Percentiles rank a stretch among this genome's conserved stretches.
phyloP scores from a whole-genome alignment of 2,888 invertebrate genomes.

The Endomychus coccineus region DNA sequence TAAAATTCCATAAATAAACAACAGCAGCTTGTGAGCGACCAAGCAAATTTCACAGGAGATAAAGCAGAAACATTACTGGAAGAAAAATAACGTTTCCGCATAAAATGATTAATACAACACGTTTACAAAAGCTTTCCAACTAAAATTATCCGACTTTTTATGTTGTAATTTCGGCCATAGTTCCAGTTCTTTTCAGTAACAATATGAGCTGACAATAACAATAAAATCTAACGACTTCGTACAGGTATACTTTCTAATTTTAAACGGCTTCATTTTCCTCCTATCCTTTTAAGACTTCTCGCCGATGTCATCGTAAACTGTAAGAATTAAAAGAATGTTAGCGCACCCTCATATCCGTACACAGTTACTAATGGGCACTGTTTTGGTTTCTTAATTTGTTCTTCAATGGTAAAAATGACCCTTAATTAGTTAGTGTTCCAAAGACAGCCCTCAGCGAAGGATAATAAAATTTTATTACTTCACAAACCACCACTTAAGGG shows the following conservation, averaged over 20 bases:
- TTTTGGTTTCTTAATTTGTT: constrained; percentile 10
- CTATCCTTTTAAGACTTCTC: background rate
- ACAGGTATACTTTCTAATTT: constrained; percentile 24
- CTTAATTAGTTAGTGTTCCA: constrained; percentile 9
- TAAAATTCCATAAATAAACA: no score
- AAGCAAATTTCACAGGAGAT: constrained; percentile 35
- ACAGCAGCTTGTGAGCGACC: no score
- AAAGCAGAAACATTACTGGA: constrained; percentile 33
- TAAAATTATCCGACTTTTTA: no score
- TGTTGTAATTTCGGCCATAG: no score
- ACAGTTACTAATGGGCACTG: constrained; percentile 8
- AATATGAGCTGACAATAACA: constrained; percentile 18
- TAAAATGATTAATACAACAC: constrained; percentile 26
- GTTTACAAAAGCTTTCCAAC: no score
- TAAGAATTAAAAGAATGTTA: constrained; percentile 2
- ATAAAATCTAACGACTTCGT: constrained; percentile 25
- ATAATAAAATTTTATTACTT: constrained; percentile 10
- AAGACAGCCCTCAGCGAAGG: constrained; percentile 4
- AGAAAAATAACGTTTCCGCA: constrained; percentile 27
- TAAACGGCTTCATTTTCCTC: constrained; percentile 5
- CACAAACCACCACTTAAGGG: constrained; percentile 9
- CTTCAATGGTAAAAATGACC: constrained; percentile 1
- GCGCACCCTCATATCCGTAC: constrained; percentile 3
- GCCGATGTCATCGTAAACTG: constrained; percentile 12
- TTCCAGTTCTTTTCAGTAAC: background rate